phyloP scores from a whole-genome alignment of 2,797 vertebrate species.

The Clarias laeviceps region DNA sequence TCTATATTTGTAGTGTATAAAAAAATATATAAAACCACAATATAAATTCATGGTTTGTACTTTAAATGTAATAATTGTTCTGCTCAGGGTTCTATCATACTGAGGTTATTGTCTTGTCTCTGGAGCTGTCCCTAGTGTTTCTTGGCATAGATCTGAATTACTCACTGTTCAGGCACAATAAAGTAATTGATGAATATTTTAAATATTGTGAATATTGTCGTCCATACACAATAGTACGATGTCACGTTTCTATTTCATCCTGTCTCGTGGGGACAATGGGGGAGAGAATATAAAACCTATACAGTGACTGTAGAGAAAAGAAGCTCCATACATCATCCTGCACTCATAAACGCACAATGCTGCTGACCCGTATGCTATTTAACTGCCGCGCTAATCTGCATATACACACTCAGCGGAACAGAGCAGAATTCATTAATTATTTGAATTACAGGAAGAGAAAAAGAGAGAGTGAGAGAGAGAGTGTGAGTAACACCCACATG shows the following conservation, averaged over 20 bases:
- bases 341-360: conserved; percentile 39
- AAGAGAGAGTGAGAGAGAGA: conserved; percentile 4
- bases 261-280: conserved; percentile 19
- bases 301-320: neutral
- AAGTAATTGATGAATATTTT: neutral
- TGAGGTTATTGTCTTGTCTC: neutral
- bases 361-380: conserved; percentile 41
- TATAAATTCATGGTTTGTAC: neutral
- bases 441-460: neutral
- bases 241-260: neutral
- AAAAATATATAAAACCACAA: neutral
- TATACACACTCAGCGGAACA: conserved; percentile 40
- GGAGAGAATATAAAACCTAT: conserved; percentile 23
- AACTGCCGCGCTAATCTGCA: conserved; percentile 35
- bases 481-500: conserved; percentile 28
- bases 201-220: neutral
- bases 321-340: conserved; percentile 14
- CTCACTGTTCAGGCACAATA: neutral
- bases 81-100: neutral
- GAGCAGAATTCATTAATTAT: conserved; percentile 26
- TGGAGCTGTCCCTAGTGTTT: neutral
- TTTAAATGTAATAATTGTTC: neutral
- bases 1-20: neutral
- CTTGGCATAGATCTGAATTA: neutral
- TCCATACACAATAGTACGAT: neutral